These are phyloP conservation scores for Ceratitis capitata DNA, from an alignment of 1,140 invertebrate species.

Conservation along the genomic window DNA sequence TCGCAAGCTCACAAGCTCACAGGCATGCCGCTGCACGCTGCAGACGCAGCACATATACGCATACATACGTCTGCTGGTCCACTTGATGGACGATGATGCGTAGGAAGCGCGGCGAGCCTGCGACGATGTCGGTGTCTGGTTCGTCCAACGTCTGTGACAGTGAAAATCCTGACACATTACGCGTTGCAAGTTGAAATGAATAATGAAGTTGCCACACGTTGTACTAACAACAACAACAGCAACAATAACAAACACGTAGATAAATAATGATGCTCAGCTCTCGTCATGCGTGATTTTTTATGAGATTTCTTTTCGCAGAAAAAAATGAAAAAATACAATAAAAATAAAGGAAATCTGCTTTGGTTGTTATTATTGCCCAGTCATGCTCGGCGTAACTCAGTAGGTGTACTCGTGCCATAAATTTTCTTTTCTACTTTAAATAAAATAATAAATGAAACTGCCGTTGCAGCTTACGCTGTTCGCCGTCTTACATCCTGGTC, in stretches of 20 bases:
- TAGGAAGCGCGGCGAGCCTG: background rate
- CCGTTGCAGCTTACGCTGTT: background rate
- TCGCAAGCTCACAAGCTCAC: background rate
- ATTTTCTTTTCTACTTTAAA: constrained; percentile 13
- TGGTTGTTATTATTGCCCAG: background rate
- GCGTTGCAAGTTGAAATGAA: constrained; percentile 23
- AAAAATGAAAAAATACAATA: no score
- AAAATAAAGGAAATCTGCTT: no score
- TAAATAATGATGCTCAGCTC: no score
- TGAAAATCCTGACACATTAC: constrained; percentile 7
- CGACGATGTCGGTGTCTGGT: background rate
- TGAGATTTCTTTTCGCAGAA: background rate
- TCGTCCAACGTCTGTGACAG: background rate
- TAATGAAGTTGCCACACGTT: constrained; percentile 9
- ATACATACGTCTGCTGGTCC: background rate
- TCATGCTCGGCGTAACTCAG: background rate
- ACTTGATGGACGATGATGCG: background rate
- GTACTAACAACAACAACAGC: background rate
- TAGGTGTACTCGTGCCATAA: constrained; percentile 8
- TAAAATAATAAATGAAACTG: constrained; percentile 35
- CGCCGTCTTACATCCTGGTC: background rate
- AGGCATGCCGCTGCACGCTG: background rate
- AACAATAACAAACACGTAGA: background rate
- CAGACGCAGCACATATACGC: background rate
- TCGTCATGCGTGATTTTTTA: background rate